These are phyloP conservation scores for Drosophila paulistorum DNA, from an alignment of 1,140 invertebrate genomes.

Conservation along the genomic window DNA sequence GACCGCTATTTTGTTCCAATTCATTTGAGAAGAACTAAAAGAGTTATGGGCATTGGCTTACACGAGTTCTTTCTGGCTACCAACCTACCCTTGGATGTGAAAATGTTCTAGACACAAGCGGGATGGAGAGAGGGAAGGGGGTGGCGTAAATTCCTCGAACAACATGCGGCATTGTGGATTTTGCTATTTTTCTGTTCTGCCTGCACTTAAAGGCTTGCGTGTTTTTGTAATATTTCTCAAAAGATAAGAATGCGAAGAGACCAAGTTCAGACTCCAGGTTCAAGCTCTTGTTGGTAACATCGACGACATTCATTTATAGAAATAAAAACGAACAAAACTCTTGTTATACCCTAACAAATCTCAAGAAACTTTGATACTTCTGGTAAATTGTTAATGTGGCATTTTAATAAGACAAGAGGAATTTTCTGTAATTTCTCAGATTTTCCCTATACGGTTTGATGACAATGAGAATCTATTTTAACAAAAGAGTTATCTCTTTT, in stretches of 20 bases:
- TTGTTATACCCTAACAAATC: slow-evolving; percentile 6
- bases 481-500: no score
- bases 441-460: no score
- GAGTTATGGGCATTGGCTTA: neutral
- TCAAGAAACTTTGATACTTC: neutral
- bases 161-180: slow-evolving; percentile 23
- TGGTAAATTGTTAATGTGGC: no score
- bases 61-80: neutral
- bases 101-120: neutral
- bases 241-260: slow-evolving; percentile 82
- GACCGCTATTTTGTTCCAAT: neutral
- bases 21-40: no score
- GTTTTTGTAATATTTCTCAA: slow-evolving; percentile 83
- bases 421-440: no score
- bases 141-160: neutral
- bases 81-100: neutral
- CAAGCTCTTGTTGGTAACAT: slow-evolving; percentile 31
- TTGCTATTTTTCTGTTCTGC: slow-evolving; percentile 17
- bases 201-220: slow-evolving; percentile 63
- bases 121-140: neutral
- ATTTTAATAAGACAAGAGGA: no score
- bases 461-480: no score
- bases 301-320: slow-evolving; percentile 62
- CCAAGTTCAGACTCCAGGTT: slow-evolving; percentile 45
- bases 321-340: slow-evolving; percentile 58